Evolutionary conservation across 2,888 invertebrate species (phyloP), one percentile per base, ranked within the genome.

Genomic region (Scaptomyza cyrtandrae): DNA sequence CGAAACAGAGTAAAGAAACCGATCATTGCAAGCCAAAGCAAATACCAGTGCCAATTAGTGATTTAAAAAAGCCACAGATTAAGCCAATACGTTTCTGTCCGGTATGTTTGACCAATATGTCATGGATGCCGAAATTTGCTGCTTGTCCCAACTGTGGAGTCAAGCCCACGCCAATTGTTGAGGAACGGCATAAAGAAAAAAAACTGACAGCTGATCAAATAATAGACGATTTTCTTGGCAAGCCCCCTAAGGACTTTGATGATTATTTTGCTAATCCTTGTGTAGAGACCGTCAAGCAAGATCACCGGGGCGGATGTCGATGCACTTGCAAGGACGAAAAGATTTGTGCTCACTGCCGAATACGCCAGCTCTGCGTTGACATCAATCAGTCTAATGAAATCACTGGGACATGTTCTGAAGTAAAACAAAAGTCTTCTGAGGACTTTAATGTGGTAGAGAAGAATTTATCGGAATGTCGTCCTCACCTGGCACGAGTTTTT

Each of bases 91-190:
- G 90, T 3, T 81, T 76, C 27, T 92, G 92, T 61, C 89, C 91
- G 0, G 75, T 91, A 27, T 92, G 92, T 52, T 75, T 90, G 24
- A 86, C 80, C 57, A 90, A 91, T 39, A 87, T 91, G 58, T 86
- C 89, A 1, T 91, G 89, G 90, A 16, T 93, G 58, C 91, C 92
- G 6, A 92, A 93, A 75, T 91, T 93, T 80, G 93, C 92, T 3
- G 86, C 92, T 0, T 90, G 91, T 46, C 90, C 90, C 3, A 90
- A 88, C 61, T 91, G 91, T 57, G 89, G 91, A 1, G 73, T 88
- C 37, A 91, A 91, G 35, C 88, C 91, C 0, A 76, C 88, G 41
- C 90, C 91, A 0, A 65, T 82, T 10, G 55, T 85, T 3, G 77
- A 79, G 14, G 75, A 90, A 24, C 80, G 78, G 1, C 73, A 78